Conservation (phyloP, 2,888 invertebrate species). For the Drosophila merina region DNA sequence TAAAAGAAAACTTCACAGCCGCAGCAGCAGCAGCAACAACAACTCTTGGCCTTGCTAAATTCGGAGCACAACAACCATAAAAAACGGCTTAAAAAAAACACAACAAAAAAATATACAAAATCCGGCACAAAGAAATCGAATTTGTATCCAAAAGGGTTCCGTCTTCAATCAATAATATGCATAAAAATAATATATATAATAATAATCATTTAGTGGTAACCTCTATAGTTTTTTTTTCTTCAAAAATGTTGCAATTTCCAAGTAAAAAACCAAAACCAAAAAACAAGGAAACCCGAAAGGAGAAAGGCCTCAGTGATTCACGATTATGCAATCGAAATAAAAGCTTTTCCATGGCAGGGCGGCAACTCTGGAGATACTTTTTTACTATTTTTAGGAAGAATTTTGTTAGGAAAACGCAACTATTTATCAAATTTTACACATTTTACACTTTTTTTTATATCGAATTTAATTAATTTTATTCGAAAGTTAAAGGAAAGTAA, state of each 20-base stretch:
- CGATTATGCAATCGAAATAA: neutral
- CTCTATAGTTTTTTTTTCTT: conserved; percentile 8
- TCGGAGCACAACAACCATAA: conserved; percentile 74
- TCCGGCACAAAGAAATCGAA: conserved; percentile 43
- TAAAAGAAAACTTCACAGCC: conserved; percentile 77
- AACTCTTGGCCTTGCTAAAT: conserved; percentile 77
- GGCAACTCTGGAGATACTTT: neutral
- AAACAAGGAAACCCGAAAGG: conserved; percentile 1
- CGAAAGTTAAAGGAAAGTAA: neutral
- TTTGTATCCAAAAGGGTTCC: conserved; percentile 55
- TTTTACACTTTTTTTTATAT: neutral
- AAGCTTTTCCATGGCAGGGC: neutral
- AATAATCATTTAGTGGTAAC: conserved; percentile 15
- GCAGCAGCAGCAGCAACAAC: conserved; percentile 17
- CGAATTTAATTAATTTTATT: neutral
- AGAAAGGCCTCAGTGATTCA: neutral
- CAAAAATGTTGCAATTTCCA: neutral
- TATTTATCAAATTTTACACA: too few species aligned
- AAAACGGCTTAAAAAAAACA: conserved; percentile 40
- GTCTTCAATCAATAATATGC: conserved; percentile 32
- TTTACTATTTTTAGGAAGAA: neutral
- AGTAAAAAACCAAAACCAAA: neutral
- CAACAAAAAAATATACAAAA: conserved; percentile 26
- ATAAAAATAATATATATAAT: conserved; percentile 42
- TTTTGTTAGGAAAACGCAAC: neutral